Evolutionary conservation across 2,888 invertebrate species (phyloP), one percentile per base, ranked within the genome.

Genomic region (Catocala fraxini): DNA sequence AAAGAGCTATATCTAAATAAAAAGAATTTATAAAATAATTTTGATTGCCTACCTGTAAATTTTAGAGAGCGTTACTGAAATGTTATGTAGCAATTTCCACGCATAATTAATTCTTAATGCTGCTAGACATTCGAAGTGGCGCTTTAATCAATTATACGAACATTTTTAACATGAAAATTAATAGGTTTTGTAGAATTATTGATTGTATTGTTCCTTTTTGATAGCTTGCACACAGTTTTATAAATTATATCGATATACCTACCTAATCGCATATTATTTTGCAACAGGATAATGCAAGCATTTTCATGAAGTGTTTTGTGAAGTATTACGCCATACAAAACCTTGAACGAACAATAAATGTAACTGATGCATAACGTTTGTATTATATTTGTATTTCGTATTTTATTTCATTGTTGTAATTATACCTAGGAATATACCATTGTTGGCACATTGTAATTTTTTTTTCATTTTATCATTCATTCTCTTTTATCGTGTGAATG

Each of bases 281-380:
- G 12, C 5, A 12, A 45, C 12, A 45, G 45, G 46, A 46, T 15
- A 46, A 46, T 46, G 46, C 46, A 46, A 45, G 25, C 25, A 25
- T 45, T 46, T 48, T 34, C 33, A 48, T 48, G 33, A 33, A n/a
- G n/a, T 9, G 4, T 9, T 48, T 48, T 48, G 11, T 48, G 48
- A 49, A 11, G 34, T 51, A 56, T 75, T 61, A 49, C 64, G n/a
- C 4, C 43, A 39, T 39, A 39, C 35, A 46, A 72, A 64, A 43
- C 75, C 75, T 72, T 71, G 75, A 25, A 49, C 46, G 5, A 51
- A 58, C 57, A 61, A 72, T 63, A 47, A 52, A 34, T 49, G 25
- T 63, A 12, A 15, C 64, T 61, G 45, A 60, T 46, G 41, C 39
- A 39, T 9, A 47, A 15, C 25, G 6, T 9, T 39, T 6, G 6